Evolutionary conservation across 2,797 vertebrate genomes (phyloP).

Genomic region (Euthynnus affinis): DNA sequence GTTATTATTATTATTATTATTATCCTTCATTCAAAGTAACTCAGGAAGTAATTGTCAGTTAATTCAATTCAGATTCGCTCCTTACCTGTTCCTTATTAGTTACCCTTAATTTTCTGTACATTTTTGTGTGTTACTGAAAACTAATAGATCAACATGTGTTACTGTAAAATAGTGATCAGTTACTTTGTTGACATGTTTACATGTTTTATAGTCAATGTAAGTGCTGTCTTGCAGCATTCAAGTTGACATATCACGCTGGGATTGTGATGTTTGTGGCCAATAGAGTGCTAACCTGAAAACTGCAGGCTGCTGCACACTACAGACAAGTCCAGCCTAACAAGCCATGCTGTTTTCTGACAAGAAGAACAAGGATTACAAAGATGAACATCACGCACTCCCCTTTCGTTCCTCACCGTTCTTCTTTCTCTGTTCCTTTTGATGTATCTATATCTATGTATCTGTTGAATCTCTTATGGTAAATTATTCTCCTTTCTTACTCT

Average conservation of each 20-base stretch:
- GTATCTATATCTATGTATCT: neutral
- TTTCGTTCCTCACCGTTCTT: neutral
- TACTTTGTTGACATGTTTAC: neutral
- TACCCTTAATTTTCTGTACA: neutral
- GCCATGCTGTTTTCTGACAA: neutral
- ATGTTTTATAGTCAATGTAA: constrained; percentile 5
- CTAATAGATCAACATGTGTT: neutral
- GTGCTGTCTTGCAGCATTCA: neutral
- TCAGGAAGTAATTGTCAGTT: neutral
- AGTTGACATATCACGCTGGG: neutral
- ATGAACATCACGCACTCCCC: neutral
- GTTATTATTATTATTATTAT: neutral
- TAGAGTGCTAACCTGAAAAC: neutral
- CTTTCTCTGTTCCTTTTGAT: neutral
- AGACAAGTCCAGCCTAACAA: constrained; percentile 4
- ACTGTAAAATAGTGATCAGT: too few relatives aligned
- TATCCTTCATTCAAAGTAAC: neutral
- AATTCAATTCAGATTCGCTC: neutral
- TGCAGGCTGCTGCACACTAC: neutral
- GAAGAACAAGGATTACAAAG: neutral
- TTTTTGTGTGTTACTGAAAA: neutral
- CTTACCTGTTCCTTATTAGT: too few relatives aligned
- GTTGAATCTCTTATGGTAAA: neutral
- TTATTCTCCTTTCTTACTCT: neutral
- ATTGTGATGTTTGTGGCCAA: constrained; percentile 1